Percentiles rank a stretch among this genome's conserved stretches.
These are phyloP conservation scores for Steatornis caripensis DNA, from an alignment of 2,113 vertebrate genomes.

Conservation along the genomic window DNA sequence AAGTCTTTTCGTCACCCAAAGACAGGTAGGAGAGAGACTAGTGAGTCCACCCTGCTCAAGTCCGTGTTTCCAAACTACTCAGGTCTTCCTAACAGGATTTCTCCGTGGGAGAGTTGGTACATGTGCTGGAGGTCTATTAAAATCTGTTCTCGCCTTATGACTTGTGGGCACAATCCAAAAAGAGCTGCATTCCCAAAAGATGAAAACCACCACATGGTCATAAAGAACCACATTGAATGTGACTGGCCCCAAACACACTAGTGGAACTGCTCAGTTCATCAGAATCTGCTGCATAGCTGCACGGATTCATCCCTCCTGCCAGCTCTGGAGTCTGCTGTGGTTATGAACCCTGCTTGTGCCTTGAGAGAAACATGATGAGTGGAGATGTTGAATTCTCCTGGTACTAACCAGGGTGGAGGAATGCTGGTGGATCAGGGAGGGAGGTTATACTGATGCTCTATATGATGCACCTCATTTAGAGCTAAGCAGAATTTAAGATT, in stretches of 20 bases:
- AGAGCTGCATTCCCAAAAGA: background rate
- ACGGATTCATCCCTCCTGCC: background rate
- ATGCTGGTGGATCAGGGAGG: background rate
- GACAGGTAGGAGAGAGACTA: background rate
- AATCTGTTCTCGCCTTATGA: background rate
- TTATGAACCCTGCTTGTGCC: background rate
- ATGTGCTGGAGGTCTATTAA: background rate
- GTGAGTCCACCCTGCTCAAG: background rate
- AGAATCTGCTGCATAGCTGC: background rate
- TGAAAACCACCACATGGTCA: background rate
- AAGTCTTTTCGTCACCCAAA: conserved; percentile 1
- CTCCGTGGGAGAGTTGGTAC: background rate
- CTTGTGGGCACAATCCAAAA: background rate
- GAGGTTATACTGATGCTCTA: background rate
- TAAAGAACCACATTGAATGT: background rate
- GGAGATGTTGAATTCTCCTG: background rate
- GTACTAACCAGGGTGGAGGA: background rate
- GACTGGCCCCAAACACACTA: background rate
- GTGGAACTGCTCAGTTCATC: background rate
- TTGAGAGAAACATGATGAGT: background rate
- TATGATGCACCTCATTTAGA: background rate
- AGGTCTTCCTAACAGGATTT: background rate
- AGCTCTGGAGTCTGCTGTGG: background rate
- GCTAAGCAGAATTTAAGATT: background rate
- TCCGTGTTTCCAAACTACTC: background rate